Base-by-base conservation (phyloP, 2,888 invertebrate genomes). In the Phymatocera aterrima region DNA sequence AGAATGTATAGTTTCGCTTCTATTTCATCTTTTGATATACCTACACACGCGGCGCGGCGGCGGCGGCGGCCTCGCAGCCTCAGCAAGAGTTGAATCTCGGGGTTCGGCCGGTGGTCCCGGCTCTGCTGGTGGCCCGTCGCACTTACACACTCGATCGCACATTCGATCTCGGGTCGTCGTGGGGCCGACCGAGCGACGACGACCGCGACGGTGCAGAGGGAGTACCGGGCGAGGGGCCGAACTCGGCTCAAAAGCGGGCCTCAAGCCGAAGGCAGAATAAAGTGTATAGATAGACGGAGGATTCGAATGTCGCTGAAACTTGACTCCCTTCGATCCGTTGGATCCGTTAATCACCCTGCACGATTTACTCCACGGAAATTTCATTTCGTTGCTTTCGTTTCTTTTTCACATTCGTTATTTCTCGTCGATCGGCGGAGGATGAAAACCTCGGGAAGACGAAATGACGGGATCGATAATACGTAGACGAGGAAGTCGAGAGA, bases 61-160 rank as follows among this genome's bases (percentile, higher is more conserved):
- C n/a, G n/a, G n/a, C n/a, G n/a, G n/a, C 34, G 18, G 60, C 31
- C 34, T 18, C 5, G 31, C 51, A 48, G 51, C 51, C 31, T 10
- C 48, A 24, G 28, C 48, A 28, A 46, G 34, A 43, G 6, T 40
- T 70, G 37, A 15, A 57, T 8, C 72, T 31, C n/a, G 75, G 54
- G 64, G 65, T 54, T 64, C 51, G 68, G 90, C n/a, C n/a, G n/a
- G 89, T 90, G 90, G 90, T 90, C 89, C 85, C 57, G 15, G 83
- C 90, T 90, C 87, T 90, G 90, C 90, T 90, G 90, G 90, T 90
- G 90, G 90, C 89, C 90, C 88, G 75, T 89, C 90, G 90, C 89
- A 88, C 90, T 89, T 89, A 89, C 88, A 89, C 89, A 88, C 86
- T 83, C 83, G 83, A 84, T 84, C 84, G 84, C 83, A 83, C 84